Evolutionary conservation across 2,888 invertebrate genomes (phyloP), one percentile per base, ranked within the genome.

Genomic region (Hoplodrina blanda): DNA sequence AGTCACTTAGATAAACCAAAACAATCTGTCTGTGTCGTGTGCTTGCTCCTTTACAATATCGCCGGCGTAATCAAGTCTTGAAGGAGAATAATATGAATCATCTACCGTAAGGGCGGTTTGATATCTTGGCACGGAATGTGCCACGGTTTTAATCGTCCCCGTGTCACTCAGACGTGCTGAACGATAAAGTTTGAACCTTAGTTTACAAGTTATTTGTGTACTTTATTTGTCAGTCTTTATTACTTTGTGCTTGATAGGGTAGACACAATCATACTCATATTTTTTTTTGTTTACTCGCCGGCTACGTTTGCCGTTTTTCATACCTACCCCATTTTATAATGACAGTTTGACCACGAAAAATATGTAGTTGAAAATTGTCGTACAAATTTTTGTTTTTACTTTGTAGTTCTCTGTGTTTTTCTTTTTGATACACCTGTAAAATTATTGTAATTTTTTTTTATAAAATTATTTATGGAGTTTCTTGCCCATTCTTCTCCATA

Each of bases 71-170:
- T 90, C 88, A 90, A 88, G 85, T 85, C 83, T 82, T 85, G 85
- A 83, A 75, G 74, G 81, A 83, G 83, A 88, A 88, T 88, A 89
- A 88, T 88, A 88, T 78, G 86, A 85, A 87, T 85, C 82, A 84
- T 81, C 83, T 76, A 74, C 70, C 72, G 80, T 71, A 75, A 76
- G 72, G 75, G 76, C 20, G 77, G 78, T 74, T 78, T 84, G 83
- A 83, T 87, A 87, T 82, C 77, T 84, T 73, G 76, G 76, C 78
- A 76, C 86, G 76, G 68, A 83, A 80, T 76, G 73, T 74, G 61
- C 73, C 68, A 77, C 84, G 67, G 66, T 76, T 84, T 82, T 84
- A 86, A 84, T 84, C 80, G 86, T 84, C 80, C 63, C 80, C 71
- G 60, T 57, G 82, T 81, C 78, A 83, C 78, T 61, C 85, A 62